Conservation (phyloP, 1,140 invertebrate species). For the Doryteuthis pealeii region DNA sequence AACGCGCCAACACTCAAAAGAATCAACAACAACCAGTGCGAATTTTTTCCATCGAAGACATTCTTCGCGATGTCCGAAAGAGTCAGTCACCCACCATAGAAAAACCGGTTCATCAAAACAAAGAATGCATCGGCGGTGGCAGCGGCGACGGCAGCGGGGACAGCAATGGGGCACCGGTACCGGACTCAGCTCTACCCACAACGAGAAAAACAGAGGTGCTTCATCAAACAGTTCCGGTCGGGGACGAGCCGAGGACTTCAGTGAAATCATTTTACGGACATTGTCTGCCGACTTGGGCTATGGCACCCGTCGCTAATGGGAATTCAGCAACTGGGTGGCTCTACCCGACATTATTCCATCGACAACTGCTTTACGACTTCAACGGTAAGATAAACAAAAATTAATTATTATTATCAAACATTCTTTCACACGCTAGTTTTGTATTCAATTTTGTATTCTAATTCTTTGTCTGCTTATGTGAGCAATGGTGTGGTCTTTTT, state of each 20-base stretch:
- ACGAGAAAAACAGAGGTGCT: not conserved
- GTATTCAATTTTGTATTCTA: too few relatives aligned
- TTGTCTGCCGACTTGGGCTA: not conserved
- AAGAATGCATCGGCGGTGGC: not conserved
- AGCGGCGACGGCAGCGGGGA: not conserved
- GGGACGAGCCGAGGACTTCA: not conserved
- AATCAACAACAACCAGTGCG: not conserved
- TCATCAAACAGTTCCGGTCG: not conserved
- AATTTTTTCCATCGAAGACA: conserved; percentile 8
- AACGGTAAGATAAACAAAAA: conserved; percentile 2
- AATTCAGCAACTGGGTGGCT: not conserved
- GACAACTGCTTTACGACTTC: not conserved
- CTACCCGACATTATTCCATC: not conserved
- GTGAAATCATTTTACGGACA: conserved; percentile 1
- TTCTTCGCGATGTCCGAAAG: not conserved
- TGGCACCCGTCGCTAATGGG: not conserved
- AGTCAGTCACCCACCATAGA: not conserved
- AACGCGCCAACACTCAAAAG: not conserved
- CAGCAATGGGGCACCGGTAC: too few relatives aligned
- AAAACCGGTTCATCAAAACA: not conserved
- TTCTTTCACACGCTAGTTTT: too few relatives aligned
- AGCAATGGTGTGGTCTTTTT: too few relatives aligned
- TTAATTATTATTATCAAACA: too few relatives aligned
- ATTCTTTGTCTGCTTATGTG: too few relatives aligned
- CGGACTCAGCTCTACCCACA: too few relatives aligned